Conservation (phyloP, 2,888 invertebrate genomes). For the Caenorhabditis drosophilae region DNA sequence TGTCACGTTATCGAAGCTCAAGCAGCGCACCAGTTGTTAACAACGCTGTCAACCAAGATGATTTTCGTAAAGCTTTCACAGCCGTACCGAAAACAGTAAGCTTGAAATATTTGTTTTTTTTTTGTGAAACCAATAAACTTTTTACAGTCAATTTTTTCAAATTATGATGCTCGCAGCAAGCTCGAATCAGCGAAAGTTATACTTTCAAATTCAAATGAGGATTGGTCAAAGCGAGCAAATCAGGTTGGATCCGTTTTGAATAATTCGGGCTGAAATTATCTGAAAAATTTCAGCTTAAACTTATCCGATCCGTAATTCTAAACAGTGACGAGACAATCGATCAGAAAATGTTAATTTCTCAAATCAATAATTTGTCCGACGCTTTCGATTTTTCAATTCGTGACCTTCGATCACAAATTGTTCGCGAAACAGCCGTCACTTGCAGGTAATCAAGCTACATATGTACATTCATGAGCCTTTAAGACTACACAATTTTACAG, state of each 20-base stretch:
- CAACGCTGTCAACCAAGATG: constrained; percentile 38
- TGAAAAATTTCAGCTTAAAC: too few species aligned
- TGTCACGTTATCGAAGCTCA: constrained; percentile 23
- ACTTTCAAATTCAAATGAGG: constrained; percentile 21
- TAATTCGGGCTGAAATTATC: neutral
- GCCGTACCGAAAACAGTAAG: constrained; percentile 37
- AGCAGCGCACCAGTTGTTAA: constrained; percentile 26
- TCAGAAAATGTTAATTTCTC: constrained; percentile 8
- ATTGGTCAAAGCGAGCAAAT: constrained; percentile 33
- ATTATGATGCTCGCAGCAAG: constrained; percentile 15
- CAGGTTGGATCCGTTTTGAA: too few species aligned
- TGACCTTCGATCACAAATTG: constrained; percentile 29
- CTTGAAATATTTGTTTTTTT: neutral
- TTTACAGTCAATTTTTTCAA: constrained; percentile 29
- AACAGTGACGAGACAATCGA: constrained; percentile 17
- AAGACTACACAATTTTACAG: too few species aligned
- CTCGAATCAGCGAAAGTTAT: constrained; percentile 14
- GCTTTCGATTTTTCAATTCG: constrained; percentile 22
- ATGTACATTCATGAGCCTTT: too few species aligned
- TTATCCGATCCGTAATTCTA: constrained; percentile 19
- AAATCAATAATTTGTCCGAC: constrained; percentile 14
- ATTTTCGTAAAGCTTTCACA: constrained; percentile 34
- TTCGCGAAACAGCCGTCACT: constrained; percentile 27
- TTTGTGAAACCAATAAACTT: too few species aligned
- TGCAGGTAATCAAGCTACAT: too few species aligned